Conservation (phyloP, 2,888 invertebrate species). For the Morinoia aosen region DNA sequence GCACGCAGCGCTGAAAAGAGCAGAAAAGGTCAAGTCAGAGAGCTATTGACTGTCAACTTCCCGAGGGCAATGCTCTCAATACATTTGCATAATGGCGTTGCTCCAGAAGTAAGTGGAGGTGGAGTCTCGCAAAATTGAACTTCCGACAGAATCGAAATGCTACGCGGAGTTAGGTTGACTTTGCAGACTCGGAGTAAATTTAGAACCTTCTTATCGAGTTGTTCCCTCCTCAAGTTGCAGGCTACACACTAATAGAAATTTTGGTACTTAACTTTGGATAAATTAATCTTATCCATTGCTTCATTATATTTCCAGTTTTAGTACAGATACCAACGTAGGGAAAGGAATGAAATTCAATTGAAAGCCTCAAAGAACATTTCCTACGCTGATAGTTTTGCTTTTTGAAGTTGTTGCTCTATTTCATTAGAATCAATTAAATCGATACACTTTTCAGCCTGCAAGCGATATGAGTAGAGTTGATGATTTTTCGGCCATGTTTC, state of each 20-base stretch:
- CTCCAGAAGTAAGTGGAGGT: background rate
- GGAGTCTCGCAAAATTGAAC: slow-evolving; percentile 1
- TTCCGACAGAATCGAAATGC: background rate
- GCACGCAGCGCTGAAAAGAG: background rate
- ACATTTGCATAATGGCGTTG: background rate
- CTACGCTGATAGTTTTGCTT: background rate
- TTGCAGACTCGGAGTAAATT: background rate
- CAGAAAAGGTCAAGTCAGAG: background rate
- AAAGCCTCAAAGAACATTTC: background rate
- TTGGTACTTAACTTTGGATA: background rate
- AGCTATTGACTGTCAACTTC: background rate
- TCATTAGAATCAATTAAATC: background rate
- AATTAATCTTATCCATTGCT: background rate
- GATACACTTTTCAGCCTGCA: too few species aligned
- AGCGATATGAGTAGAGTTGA: background rate
- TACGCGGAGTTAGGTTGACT: background rate
- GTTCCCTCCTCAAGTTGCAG: background rate
- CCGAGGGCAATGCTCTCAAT: background rate
- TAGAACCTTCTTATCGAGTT: background rate
- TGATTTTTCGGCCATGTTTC: background rate
- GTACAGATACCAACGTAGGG: background rate
- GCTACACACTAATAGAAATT: background rate
- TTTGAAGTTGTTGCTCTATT: background rate
- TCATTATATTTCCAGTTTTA: background rate
- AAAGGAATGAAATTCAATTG: background rate